Evolutionary conservation across 2,888 invertebrate species (phyloP), one percentile per base, ranked within the genome.

Genomic region (Gymnocheta viridis): DNA sequence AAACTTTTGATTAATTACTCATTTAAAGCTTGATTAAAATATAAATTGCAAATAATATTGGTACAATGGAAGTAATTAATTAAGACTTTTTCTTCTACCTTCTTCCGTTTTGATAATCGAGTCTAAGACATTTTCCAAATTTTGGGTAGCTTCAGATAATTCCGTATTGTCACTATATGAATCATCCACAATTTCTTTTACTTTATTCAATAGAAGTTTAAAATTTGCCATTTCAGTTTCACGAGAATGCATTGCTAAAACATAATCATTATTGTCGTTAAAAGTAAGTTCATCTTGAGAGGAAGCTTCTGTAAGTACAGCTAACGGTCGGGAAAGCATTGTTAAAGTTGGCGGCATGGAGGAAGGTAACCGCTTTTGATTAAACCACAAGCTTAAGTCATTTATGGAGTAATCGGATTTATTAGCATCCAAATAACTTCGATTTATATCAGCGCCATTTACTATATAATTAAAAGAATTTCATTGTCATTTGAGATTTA

Each of bases 151-250:
- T 41, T 89, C 90, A 38, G 92, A 91, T 2, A 92, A 85, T 56
- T 92, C 91, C 7, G 89, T 89, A 86, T 92, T 92, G 86, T 92
- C 92, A 82, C 92, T 92, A 54, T 91, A 91, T 0, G 92, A 91
- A 66, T 92, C 92, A 56, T 91, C 91, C 14, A 92, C 90, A 60
- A 92, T 92, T 81, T 92, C 92, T 77, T 90, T 91, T 6, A 92
- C 92, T 86, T 91, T 91, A 76, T 89, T 86, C 38, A 92, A 86
- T 66, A 92, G 85, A 38, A 90, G 87, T 82, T 89, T 91, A 69
- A 92, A 92, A 73, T 91, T 91, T 0, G 82, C 82, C 91, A 92
- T 92, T 86, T 92, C 90, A 9, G 90, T 91, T 29, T 91, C 91
- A 24, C 89, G 88, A 19, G 86, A 76, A 85, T 89, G 88, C 17